Evolutionary conservation across 2,888 invertebrate genomes (phyloP), one percentile per base, ranked within the genome.

Genomic region (Orthosia gracilis): DNA sequence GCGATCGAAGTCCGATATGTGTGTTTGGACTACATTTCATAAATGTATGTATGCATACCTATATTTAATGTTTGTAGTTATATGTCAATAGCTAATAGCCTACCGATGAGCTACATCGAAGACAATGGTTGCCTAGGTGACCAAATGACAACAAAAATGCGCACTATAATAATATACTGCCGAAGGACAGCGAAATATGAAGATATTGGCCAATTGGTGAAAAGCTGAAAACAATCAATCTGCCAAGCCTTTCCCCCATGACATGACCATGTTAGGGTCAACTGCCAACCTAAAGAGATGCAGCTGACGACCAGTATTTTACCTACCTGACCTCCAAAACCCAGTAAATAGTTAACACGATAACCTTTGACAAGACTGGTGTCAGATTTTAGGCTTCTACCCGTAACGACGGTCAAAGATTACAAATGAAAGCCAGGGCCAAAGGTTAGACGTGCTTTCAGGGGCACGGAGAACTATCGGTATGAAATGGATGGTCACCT

Each of bases 41-140:
- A 87, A 85, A 87, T 82, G 80, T 86, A 82, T 88, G 83, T 87
- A 69, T 84, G 81, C 80, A 87, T 85, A 87, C 84, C 58, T 73
- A 88, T 81, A 85, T 87, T 89, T 88, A 82, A 87, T 88, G 88
- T 89, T 88, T 88, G 88, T 91, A 86, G 90, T 86, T 93, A 93
- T 94, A 92, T 94, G 95, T 96, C 95, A 94, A 95, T 94, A 94
- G 91, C 93, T 95, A 94, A 94, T 95, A 93, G 93, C 87, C 87
- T 78, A 87, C 86, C 93, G 92, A 92, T 92, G 93, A 93, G 89
- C 92, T 89, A 90, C 90, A 90, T 92, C 89, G 91, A 95, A 96
- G 95, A 96, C 95, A 94, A 93, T 91, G 91, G 94, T 95, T 88
- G 86, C 92, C 94, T 82, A 85, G 94, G 91, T 87, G 86, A 96